Evolutionary conservation across 1,140 invertebrate genomes (phyloP).

Genomic region (Eriocheir sinensis): DNA sequence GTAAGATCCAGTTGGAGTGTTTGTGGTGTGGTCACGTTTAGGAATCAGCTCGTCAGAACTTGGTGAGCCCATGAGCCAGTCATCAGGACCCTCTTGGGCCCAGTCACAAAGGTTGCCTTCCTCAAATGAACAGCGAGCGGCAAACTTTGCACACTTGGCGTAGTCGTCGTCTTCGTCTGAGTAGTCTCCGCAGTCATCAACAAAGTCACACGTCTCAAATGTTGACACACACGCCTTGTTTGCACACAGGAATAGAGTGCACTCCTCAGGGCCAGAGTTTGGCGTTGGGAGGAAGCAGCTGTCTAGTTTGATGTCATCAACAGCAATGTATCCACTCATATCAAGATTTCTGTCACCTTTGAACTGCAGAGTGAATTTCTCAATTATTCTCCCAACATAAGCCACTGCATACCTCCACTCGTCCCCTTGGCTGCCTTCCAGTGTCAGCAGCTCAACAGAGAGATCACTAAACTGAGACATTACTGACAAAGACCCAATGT

Average conservation of each 20-base stretch:
- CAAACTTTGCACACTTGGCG: slow-evolving; percentile 37
- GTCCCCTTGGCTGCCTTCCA: slow-evolving; percentile 58
- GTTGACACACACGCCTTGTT: slow-evolving; percentile 66
- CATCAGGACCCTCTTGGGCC: slow-evolving; percentile 34
- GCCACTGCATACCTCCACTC: slow-evolving; percentile 65
- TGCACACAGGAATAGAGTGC: slow-evolving; percentile 43
- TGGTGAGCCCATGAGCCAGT: slow-evolving; percentile 65
- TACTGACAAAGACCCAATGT: slow-evolving; percentile 53
- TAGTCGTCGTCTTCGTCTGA: slow-evolving; percentile 53
- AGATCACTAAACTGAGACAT: slow-evolving; percentile 39
- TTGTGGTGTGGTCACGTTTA: slow-evolving; percentile 62
- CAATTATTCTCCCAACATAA: slow-evolving; percentile 63
- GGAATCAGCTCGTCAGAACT: slow-evolving; percentile 54
- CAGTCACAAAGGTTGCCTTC: slow-evolving; percentile 65
- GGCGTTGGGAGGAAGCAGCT: slow-evolving; percentile 71
- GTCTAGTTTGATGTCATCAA: slow-evolving; percentile 72
- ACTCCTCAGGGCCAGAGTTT: slow-evolving; percentile 30
- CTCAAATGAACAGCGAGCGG: slow-evolving; percentile 69
- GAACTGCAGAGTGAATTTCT: slow-evolving; percentile 59
- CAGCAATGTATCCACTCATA: slow-evolving; percentile 68
- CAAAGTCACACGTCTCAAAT: slow-evolving; percentile 72
- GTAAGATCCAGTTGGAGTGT: slow-evolving; percentile 55
- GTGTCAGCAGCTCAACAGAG: slow-evolving; percentile 49
- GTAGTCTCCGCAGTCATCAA: slow-evolving; percentile 73
- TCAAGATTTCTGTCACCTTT: slow-evolving; percentile 65